Evolutionary conservation across 2,797 vertebrate species (phyloP).

Genomic region (Holocentrus rufus): DNA sequence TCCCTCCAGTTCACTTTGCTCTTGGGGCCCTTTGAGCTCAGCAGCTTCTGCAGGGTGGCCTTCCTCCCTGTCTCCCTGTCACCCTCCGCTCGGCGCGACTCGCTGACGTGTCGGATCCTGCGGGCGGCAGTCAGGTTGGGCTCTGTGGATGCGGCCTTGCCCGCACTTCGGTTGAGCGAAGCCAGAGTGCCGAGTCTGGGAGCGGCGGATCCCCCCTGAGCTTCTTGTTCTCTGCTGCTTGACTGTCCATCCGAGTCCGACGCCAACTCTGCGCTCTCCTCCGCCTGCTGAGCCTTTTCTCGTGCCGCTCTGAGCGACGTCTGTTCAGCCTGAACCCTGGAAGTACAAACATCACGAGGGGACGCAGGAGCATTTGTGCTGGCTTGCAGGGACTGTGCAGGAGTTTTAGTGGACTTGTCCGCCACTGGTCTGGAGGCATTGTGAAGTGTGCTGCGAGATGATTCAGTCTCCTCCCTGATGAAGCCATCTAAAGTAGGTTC

Average conservation of each 20-base stretch:
- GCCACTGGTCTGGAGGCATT: background rate
- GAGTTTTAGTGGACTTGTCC: background rate
- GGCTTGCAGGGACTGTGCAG: slow-evolving; percentile 17
- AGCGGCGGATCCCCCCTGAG: slow-evolving; percentile 67
- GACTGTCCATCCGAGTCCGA: slow-evolving; percentile 43
- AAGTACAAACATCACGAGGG: background rate
- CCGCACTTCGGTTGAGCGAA: slow-evolving; percentile 80
- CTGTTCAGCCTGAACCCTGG: background rate
- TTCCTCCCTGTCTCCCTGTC: slow-evolving; percentile 80
- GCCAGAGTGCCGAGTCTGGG: slow-evolving; percentile 80
- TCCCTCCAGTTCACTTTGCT: slow-evolving; percentile 86
- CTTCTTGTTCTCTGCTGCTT: slow-evolving; percentile 65
- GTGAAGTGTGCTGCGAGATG: background rate
- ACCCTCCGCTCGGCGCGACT: slow-evolving; percentile 72
- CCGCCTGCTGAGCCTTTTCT: background rate
- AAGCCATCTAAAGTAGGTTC: background rate
- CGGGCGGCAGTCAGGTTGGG: slow-evolving; percentile 80
- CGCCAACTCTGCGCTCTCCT: background rate
- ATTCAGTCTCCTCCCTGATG: background rate
- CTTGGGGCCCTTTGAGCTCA: slow-evolving; percentile 74
- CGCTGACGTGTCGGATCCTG: slow-evolving; percentile 86
- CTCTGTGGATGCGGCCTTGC: slow-evolving; percentile 77
- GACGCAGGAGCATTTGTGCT: background rate
- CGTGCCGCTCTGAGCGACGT: background rate
- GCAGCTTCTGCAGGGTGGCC: slow-evolving; percentile 81